Evolutionary conservation across 2,888 invertebrate genomes (phyloP), one percentile per base, ranked within the genome.

Genomic region (Idaea biselata): DNA sequence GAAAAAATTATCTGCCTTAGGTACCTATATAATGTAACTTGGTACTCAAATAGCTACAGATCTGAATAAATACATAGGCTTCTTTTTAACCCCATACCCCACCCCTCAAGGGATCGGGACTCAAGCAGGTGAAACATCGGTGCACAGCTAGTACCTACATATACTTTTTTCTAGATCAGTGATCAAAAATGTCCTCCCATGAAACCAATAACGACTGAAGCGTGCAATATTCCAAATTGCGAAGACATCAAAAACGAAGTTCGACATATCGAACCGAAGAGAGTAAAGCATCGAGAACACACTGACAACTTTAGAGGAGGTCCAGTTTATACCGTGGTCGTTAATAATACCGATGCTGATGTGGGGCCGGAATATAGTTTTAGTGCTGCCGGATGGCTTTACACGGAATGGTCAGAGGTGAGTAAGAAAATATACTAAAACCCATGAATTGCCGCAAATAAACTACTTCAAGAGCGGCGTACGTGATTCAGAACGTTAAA

Each of bases 391-490:
- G 83, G 84, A 57, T 94, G 94, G 94, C 91, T 94, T 59, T 93
- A 87, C 63, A 93, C 94, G 0, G 93, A 93, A 16, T 94, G 94
- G 94, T 92, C 93, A 11, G 92, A 94, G 87, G 94, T 94, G 77
- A 72, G 81, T 70, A 32, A 16, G 11, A 33, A 18, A 18, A 57
- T n/a, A 16, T 1, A 11, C 14, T 4, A 18, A 56, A 18, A 16
- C 6, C 44, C 14, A 31, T 32, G 4, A 16, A 25, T 6, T 7
- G 3, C 32, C 16, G 7, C n/a, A 58, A 58, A 25, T 16, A 16
- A 55, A 55, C 5, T 5, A 55, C 17, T 57, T 57, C 16, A 14
- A 7, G 25, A 57, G 18, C 57, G 18, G 31, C 44, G 16, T 58
- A 8, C 6, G 14, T 59, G 55, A 16, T 25, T 55, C 4, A 3